phyloP scores from a whole-genome alignment of 2,888 invertebrate species.

The Abscondita cerata region DNA sequence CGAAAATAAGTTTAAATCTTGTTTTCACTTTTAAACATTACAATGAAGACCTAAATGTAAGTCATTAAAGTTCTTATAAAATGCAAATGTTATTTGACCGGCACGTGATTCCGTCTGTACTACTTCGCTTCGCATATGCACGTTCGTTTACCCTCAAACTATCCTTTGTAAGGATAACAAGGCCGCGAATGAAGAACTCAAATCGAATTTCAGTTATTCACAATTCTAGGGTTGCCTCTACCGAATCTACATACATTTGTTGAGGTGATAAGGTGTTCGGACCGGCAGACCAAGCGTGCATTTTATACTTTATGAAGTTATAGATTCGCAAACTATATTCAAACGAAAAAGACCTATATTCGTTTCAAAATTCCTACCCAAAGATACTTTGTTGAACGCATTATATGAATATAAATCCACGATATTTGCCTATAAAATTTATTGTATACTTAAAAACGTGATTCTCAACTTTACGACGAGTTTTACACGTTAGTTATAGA shows the following conservation, averaged over 20 bases:
- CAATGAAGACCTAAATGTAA: too few relatives aligned
- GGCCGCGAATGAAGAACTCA: conserved; percentile 55
- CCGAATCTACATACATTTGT: conserved; percentile 57
- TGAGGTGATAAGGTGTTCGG: conserved; percentile 49
- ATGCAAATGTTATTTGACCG: conserved; percentile 19
- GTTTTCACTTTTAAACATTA: too few relatives aligned
- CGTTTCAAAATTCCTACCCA: conserved; percentile 25
- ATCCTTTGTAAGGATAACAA: conserved; percentile 57
- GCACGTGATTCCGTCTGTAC: conserved; percentile 20
- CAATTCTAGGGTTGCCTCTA: conserved; percentile 51
- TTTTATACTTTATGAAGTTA: conserved; percentile 51
- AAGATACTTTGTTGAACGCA: conserved; percentile 39
- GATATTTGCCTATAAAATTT: conserved; percentile 50
- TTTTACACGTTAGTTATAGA: conserved; percentile 48
- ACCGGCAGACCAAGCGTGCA: conserved; percentile 41
- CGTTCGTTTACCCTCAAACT: conserved; percentile 46
- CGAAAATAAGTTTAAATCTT: too few relatives aligned
- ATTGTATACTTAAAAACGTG: conserved; percentile 49
- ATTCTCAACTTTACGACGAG: conserved; percentile 45
- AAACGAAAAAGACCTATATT: conserved; percentile 29
- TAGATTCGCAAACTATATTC: conserved; percentile 30
- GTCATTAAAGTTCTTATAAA: too few relatives aligned
- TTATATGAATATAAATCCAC: conserved; percentile 38
- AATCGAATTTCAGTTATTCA: conserved; percentile 58
- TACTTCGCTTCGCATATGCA: conserved; percentile 12